Percentiles rank a stretch among this genome's conserved stretches.
Conservation (phyloP, 2,888 invertebrate species). For the Heliconius cydno region DNA sequence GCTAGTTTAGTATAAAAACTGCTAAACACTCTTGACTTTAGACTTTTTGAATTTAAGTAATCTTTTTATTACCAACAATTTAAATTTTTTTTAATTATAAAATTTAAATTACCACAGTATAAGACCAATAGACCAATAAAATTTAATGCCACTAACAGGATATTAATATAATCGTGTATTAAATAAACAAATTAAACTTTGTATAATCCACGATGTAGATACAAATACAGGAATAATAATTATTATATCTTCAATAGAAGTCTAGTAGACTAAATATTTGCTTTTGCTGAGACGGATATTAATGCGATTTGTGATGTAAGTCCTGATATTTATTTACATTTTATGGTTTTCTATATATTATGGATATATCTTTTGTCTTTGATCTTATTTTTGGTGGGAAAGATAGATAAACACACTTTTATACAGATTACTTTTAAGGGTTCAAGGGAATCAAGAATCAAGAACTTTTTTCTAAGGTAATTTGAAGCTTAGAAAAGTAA, state of each 20-base stretch:
- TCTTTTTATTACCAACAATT: too few relatives aligned
- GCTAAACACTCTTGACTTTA: too few relatives aligned
- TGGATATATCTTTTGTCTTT: not conserved
- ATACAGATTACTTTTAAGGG: too few relatives aligned
- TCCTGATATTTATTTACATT: not conserved
- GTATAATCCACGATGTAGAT: not conserved
- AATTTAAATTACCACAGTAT: too few relatives aligned
- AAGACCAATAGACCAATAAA: not conserved
- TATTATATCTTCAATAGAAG: conserved; percentile 18
- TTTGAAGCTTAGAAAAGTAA: too few relatives aligned
- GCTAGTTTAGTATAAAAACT: too few relatives aligned
- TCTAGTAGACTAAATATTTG: conserved; percentile 28
- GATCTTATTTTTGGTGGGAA: not conserved
- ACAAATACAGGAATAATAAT: conserved; percentile 11
- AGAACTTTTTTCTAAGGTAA: too few relatives aligned
- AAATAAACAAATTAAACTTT: conserved; percentile 4
- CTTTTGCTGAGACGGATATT: conserved; percentile 1
- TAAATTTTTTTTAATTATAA: too few relatives aligned
- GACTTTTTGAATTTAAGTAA: too few relatives aligned
- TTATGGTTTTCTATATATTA: not conserved
- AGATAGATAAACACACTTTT: too few relatives aligned
- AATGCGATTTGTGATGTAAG: not conserved
- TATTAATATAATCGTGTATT: conserved; percentile 4
- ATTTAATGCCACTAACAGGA: not conserved
- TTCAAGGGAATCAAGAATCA: too few relatives aligned